phyloP scores from a whole-genome alignment of 1,140 invertebrate genomes.

The Drosophila arizonae region DNA sequence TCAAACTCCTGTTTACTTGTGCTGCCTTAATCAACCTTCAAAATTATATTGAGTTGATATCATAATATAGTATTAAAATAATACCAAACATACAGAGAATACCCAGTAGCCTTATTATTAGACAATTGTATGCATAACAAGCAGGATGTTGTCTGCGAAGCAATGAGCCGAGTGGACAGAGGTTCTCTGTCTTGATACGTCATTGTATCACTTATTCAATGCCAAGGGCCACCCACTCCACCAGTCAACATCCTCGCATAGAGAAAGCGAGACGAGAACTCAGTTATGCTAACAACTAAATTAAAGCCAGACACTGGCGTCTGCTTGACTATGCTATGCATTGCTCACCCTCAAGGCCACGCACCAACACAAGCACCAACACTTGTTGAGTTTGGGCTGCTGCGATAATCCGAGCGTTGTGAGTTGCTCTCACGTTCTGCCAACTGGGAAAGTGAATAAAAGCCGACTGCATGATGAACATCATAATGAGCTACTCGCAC shows the following conservation, averaged over 20 bases:
- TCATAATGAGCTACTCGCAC: constrained; percentile 51
- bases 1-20: too few species aligned
- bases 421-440: constrained; percentile 4
- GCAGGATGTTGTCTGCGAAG: background rate
- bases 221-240: background rate
- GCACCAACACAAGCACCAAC: constrained; percentile 3
- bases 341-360: constrained; percentile 30
- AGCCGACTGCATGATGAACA: constrained; percentile 34
- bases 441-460: constrained; percentile 5
- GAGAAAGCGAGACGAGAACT: constrained; percentile 1
- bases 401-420: constrained; percentile 14
- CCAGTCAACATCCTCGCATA: background rate
- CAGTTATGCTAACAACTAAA: constrained; percentile 37
- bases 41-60: too few species aligned
- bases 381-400: constrained; percentile 30
- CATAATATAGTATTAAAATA: background rate
- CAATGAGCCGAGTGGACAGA: background rate
- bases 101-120: background rate
- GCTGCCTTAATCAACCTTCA: too few species aligned
- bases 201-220: constrained; percentile 1
- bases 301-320: constrained; percentile 25
- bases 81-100: background rate
- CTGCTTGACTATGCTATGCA: constrained; percentile 37
- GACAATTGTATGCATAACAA: background rate
- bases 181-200: background rate